Percentiles rank a stretch among this genome's conserved stretches.
phyloP scores from a whole-genome alignment of 2,797 vertebrate species.

The Myotis daubentonii region DNA sequence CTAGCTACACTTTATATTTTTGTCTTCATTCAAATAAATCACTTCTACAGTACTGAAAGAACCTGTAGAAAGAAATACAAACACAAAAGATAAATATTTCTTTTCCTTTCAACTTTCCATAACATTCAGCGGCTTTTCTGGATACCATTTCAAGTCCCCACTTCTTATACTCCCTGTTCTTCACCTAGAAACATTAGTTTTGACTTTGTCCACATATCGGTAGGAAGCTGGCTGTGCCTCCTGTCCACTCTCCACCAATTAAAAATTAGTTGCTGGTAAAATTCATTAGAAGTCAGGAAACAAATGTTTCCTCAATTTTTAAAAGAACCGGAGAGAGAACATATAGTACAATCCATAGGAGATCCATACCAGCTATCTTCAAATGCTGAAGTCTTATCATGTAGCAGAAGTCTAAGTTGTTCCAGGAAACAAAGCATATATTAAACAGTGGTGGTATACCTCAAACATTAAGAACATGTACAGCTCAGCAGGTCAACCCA shows the following conservation, averaged over 20 bases:
- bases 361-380: conserved; percentile 36
- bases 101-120: conserved; percentile 35
- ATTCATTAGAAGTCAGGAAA: background rate
- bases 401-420: conserved; percentile 28
- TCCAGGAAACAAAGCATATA: conserved; percentile 32
- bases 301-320: conserved; percentile 21
- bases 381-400: conserved; percentile 37
- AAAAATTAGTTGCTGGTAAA: conserved; percentile 11
- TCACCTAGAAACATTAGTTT: background rate
- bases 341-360: conserved; percentile 10
- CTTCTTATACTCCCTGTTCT: background rate
- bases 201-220: background rate
- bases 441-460: background rate
- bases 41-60: background rate
- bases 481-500: too few species aligned
- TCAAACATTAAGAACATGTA: background rate
- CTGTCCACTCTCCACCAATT: background rate
- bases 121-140: conserved; percentile 1
- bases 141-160: background rate
- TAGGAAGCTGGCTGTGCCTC: background rate
- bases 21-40: conserved; percentile 40
- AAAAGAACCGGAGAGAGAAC: conserved; percentile 21
- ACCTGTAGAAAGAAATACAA: background rate
- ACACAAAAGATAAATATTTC: background rate
- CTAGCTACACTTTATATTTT: background rate